Evolutionary conservation across 2,113 vertebrate genomes (phyloP).

Genomic region (Psophia crepitans): DNA sequence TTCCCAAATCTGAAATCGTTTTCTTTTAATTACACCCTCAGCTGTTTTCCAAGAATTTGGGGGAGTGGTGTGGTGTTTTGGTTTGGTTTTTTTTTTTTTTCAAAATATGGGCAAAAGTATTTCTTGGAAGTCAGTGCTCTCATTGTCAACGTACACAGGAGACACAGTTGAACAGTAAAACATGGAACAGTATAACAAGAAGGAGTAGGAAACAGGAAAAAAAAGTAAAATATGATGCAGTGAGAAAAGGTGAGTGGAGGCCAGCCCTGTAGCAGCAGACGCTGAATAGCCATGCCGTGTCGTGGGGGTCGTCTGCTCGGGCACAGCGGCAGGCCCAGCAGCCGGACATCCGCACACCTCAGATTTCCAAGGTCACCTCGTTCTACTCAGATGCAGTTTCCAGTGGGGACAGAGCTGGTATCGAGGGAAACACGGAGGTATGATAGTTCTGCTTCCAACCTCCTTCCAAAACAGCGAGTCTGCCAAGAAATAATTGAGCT

Average conservation of each 20-base stretch:
- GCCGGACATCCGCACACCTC: background rate
- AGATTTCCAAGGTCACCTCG: background rate
- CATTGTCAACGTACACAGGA: background rate
- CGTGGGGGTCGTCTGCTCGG: accelerated
- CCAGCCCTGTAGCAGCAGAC: background rate
- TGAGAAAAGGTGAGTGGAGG: background rate
- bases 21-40: background rate
- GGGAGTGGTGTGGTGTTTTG: no score
- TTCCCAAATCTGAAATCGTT: background rate
- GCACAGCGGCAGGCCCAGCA: background rate
- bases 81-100: background rate
- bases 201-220: background rate
- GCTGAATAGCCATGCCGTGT: background rate
- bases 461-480: background rate
- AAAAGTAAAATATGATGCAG: background rate
- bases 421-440: accelerated
- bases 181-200: background rate
- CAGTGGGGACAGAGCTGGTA: background rate
- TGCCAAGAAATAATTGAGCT: background rate
- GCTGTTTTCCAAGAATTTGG: background rate
- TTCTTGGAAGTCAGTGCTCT: background rate
- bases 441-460: background rate
- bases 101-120: background rate
- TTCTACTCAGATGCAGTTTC: background rate
- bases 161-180: background rate